These are phyloP conservation scores for Nestor notabilis DNA, from an alignment of 2,113 vertebrate genomes.

Conservation along the genomic window DNA sequence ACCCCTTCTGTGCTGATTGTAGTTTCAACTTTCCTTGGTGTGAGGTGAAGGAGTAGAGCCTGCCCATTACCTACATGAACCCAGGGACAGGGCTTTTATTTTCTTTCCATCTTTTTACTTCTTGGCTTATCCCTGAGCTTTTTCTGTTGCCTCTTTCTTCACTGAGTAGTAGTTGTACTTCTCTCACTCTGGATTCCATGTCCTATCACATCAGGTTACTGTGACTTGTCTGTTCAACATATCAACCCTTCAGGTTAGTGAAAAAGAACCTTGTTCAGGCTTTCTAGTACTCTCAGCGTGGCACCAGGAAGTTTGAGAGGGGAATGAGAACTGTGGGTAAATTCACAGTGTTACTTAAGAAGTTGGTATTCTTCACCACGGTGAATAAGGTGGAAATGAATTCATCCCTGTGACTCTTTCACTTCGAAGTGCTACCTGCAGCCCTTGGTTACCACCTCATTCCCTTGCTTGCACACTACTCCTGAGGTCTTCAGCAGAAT, in stretches of 20 bases:
- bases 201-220: not conserved
- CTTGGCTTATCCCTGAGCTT: not conserved
- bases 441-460: not conserved
- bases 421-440: not conserved
- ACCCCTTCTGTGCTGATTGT: not conserved
- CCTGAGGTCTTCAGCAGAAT: not conserved
- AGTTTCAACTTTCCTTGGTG: not conserved
- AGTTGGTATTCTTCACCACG: not conserved
- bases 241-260: not conserved
- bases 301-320: not conserved
- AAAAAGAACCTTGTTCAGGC: not conserved
- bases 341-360: not conserved
- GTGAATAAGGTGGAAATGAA: not conserved
- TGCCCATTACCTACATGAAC: not conserved
- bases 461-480: not conserved
- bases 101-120: not conserved
- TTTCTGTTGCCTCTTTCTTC: not conserved
- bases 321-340: not conserved
- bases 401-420: not conserved
- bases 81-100: not conserved
- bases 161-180: not conserved
- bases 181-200: not conserved
- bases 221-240: not conserved
- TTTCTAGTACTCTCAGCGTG: not conserved
- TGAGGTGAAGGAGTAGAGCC: not conserved